A percentile compares a stretch with the other conserved stretches of the same genome.
Conservation (phyloP, 2,888 invertebrate species). For the Celastrina argiolus region DNA sequence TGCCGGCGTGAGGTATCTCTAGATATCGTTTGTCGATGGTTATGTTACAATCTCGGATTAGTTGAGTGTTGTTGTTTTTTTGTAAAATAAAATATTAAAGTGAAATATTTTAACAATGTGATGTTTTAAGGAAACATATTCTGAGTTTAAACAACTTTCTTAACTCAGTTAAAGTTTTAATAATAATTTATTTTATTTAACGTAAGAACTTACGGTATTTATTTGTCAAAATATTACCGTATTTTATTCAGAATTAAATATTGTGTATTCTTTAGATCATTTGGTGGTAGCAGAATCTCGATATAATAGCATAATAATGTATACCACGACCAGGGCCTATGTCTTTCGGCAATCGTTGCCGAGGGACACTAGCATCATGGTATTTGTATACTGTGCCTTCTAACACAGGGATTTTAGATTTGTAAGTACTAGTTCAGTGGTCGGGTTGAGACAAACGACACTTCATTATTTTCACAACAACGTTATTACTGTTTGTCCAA, state of each 20-base stretch:
- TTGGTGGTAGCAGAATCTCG: background rate
- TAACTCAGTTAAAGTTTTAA: background rate
- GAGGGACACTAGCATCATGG: no score
- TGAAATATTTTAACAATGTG: background rate
- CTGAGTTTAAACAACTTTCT: background rate
- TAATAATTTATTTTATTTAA: background rate
- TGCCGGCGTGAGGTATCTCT: no score
- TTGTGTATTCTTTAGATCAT: background rate
- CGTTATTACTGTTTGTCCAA: background rate
- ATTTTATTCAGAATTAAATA: background rate
- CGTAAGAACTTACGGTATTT: background rate
- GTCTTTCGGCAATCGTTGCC: no score
- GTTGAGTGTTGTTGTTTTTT: no score
- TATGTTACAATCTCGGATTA: no score
- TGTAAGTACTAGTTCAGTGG: background rate
- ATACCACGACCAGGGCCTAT: no score
- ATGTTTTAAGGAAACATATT: background rate
- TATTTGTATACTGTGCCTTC: background rate
- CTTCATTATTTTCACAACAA: background rate
- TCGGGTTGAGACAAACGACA: background rate
- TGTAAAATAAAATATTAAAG: background rate
- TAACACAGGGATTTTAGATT: background rate
- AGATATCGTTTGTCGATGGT: no score
- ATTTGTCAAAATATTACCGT: background rate
- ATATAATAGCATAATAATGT: background rate